Percentiles rank a stretch among this genome's conserved stretches.
Evolutionary conservation across 2,888 invertebrate genomes (phyloP).

Genomic region (Sphinx pinastri): DNA sequence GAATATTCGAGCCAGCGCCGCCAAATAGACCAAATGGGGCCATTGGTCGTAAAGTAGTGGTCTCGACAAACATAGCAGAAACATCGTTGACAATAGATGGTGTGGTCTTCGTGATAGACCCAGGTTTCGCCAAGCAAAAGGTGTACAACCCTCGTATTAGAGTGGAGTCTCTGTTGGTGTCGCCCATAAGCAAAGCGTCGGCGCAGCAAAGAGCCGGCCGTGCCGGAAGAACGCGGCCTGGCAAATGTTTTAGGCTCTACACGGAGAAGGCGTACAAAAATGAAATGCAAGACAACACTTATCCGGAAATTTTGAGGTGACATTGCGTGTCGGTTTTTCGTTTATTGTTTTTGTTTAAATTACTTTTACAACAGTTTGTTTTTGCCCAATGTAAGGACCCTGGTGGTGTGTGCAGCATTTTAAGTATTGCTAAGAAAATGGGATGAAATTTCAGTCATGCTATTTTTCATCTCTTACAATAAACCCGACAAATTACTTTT

Average conservation of each 20-base stretch:
- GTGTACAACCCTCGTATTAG: slow-evolving; percentile 93
- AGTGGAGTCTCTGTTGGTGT: slow-evolving; percentile 98
- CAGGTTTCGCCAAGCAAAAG: slow-evolving; percentile 99
- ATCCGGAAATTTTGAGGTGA: slow-evolving; percentile 93
- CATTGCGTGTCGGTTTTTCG: slow-evolving; percentile 42
- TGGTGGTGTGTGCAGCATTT: no score
- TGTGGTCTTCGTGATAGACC: slow-evolving; percentile 99
- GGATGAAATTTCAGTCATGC: neutral
- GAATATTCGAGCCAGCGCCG: slow-evolving; percentile 98
- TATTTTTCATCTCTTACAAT: no score
- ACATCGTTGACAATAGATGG: slow-evolving; percentile 99
- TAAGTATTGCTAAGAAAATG: no score
- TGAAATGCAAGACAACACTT: slow-evolving; percentile 99
- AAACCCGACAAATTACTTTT: no score
- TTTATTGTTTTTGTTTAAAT: slow-evolving; percentile 26
- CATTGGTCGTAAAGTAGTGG: slow-evolving; percentile 96
- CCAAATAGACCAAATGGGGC: slow-evolving; percentile 95
- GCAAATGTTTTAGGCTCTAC: slow-evolving; percentile 98
- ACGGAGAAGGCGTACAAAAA: slow-evolving; percentile 96
- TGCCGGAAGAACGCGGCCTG: slow-evolving; percentile 98
- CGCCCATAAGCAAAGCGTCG: slow-evolving; percentile 99
- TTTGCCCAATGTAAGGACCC: no score
- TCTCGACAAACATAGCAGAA: slow-evolving; percentile 99
- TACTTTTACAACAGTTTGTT: neutral
- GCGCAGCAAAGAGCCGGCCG: slow-evolving; percentile 99